Evolutionary conservation across 2,888 invertebrate genomes (phyloP), one percentile per base, ranked within the genome.

Genomic region (Drosophila nigritarsus): DNA sequence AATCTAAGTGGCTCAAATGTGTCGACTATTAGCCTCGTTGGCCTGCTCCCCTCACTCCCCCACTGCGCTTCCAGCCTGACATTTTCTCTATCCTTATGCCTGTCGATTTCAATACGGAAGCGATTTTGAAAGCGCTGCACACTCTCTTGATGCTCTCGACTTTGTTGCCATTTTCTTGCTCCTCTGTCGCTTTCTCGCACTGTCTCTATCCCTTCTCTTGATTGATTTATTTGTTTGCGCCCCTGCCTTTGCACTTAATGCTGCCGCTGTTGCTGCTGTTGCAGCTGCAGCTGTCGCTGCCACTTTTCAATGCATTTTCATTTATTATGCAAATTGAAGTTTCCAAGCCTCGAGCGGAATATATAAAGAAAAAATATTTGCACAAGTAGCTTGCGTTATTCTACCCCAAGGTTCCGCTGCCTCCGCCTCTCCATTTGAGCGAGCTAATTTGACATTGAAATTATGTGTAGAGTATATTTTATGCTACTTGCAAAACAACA

Each of bases 291-390:
- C 79, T 89, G 90, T 83, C 89, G 80, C 67, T 83, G 89, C 82
- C 90, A 89, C 89, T 89, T 89, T 85, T 89, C 85, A 89, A 90
- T 85, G 85, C 85, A 85, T 90, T 85, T 85, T 85, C 85, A 85
- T 90, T 90, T 85, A 90, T 85, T 85, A 85, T 85, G 90, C 85
- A 85, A 90, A 85, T 85, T 89, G 90, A 90, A 84, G 85, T 86
- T 88, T 74, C 77, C 73, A 66, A 78, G 78, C 82, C 82, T 61
- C 61, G 61, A 61, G 73, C 82, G 32, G 2, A 56, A 53, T 60
- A 62, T 40, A 71, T 50, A 59, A 73, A 72, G 60, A 70, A 73
- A 81, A 74, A 82, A 88, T 82, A 75, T 90, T 90, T 73, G 75
- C 68, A 45, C 70, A 82, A 73, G 75, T 66, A 64, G 68, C 75